Conservation (phyloP, 2,113 vertebrate genomes). For the Etheostoma spectabile region DNA sequence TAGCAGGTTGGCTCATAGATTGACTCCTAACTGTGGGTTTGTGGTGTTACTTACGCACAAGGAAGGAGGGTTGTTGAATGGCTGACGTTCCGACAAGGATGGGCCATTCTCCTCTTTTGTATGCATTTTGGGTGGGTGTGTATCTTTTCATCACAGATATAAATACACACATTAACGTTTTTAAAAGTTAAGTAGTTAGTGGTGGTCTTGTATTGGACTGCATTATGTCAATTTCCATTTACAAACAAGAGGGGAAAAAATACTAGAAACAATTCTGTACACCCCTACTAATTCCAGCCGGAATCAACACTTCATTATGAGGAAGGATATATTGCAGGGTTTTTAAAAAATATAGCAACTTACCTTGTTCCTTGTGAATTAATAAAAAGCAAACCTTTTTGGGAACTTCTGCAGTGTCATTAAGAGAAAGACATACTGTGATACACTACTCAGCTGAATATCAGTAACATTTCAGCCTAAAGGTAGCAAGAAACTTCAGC, state of each 20-base stretch:
- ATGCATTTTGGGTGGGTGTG: no score
- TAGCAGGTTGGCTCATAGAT: neutral
- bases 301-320: neutral
- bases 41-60: neutral
- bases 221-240: neutral
- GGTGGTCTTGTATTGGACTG: neutral
- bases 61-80: neutral
- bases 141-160: no score
- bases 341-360: no score
- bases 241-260: neutral
- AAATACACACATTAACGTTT: neutral
- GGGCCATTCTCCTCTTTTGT: neutral
- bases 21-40: neutral
- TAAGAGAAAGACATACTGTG: conserved; percentile 11
- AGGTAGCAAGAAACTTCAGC: conserved; percentile 21
- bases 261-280: neutral
- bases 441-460: conserved; percentile 19
- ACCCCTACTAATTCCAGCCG: neutral
- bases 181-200: neutral
- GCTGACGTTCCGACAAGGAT: neutral
- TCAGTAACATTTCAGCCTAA: conserved; percentile 17
- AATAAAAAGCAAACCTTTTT: conserved; percentile 1
- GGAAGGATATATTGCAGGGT: neutral
- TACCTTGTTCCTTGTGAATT: neutral
- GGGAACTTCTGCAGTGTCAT: conserved; percentile 15